Evolutionary conservation across 2,797 vertebrate species (phyloP).

Genomic region (Denticeps clupeoides): DNA sequence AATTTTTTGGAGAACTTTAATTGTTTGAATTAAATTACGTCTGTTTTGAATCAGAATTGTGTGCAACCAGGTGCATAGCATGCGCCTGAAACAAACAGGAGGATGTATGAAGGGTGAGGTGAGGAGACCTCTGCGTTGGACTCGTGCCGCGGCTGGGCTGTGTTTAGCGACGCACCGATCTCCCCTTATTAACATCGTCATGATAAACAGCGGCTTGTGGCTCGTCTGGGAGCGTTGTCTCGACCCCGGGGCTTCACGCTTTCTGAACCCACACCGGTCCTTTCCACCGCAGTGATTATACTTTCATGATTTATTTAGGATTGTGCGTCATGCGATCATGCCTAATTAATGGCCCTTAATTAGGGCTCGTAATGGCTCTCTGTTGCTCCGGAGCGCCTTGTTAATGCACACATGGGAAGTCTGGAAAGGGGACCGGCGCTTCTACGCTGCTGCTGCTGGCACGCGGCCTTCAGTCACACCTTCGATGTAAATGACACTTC

Average conservation of each 20-base stretch:
- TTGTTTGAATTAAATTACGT: too few relatives aligned
- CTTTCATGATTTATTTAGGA: constrained; percentile 21
- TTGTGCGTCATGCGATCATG: constrained; percentile 45
- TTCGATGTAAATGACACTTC: constrained; percentile 14
- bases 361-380: constrained; percentile 50
- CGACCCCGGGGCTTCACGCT: constrained; percentile 26
- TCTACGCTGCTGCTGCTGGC: constrained; percentile 19
- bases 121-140: too few relatives aligned
- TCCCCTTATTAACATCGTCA: background rate
- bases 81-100: too few relatives aligned
- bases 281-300: constrained; percentile 51
- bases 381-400: constrained; percentile 46
- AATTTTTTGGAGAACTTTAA: too few relatives aligned
- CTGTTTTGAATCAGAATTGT: too few relatives aligned
- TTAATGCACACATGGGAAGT: constrained; percentile 41
- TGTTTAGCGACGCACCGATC: too few relatives aligned
- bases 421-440: constrained; percentile 45
- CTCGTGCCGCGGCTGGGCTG: too few relatives aligned
- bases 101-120: too few relatives aligned
- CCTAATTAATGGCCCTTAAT: constrained; percentile 65
- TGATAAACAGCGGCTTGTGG: background rate
- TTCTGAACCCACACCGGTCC: constrained; percentile 48
- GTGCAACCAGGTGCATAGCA: too few relatives aligned
- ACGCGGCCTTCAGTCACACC: constrained; percentile 18
- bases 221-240: background rate